Evolutionary conservation across 2,113 vertebrate species (phyloP).

Genomic region (Urocolius indicus): DNA sequence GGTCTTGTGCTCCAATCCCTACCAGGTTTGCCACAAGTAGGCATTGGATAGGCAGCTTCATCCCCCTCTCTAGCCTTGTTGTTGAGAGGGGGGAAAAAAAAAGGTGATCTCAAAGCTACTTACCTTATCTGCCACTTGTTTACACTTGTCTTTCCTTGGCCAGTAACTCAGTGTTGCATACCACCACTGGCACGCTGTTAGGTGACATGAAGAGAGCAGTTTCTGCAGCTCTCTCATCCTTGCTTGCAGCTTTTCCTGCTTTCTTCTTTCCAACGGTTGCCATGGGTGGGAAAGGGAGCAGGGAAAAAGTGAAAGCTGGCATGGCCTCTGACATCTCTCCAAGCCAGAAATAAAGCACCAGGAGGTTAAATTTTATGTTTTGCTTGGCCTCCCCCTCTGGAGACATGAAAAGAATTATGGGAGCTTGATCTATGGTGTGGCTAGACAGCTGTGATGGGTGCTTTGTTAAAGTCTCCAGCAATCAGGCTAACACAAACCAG

Average conservation of each 20-base stretch:
- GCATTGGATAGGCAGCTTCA: not conserved
- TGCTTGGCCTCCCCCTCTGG: not conserved
- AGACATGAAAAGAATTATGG: constrained; percentile 35
- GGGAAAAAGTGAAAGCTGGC: not conserved
- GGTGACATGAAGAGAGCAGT: accelerated
- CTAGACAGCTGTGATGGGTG: constrained; percentile 47
- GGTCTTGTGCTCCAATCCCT: not conserved
- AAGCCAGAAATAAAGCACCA: not conserved
- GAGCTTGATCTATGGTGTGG: constrained; percentile 30
- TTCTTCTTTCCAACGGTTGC: not conserved
- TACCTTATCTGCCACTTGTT: not conserved
- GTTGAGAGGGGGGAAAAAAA: not conserved
- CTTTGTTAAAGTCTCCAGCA: constrained; percentile 48
- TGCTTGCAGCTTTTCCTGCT: not conserved
- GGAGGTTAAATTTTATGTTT: constrained; percentile 1
- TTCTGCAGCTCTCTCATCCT: not conserved
- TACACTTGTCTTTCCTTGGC: not conserved
- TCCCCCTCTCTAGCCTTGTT: not conserved
- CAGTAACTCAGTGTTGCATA: accelerated
- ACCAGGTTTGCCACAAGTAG: not conserved
- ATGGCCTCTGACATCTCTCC: not conserved
- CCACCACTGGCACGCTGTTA: not conserved
- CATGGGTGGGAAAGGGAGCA: not conserved
- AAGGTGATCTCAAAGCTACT: not conserved
- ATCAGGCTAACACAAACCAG: constrained; percentile 55